Conservation (phyloP, 2,113 vertebrate species). For the Acrocephalus arundinaceus region DNA sequence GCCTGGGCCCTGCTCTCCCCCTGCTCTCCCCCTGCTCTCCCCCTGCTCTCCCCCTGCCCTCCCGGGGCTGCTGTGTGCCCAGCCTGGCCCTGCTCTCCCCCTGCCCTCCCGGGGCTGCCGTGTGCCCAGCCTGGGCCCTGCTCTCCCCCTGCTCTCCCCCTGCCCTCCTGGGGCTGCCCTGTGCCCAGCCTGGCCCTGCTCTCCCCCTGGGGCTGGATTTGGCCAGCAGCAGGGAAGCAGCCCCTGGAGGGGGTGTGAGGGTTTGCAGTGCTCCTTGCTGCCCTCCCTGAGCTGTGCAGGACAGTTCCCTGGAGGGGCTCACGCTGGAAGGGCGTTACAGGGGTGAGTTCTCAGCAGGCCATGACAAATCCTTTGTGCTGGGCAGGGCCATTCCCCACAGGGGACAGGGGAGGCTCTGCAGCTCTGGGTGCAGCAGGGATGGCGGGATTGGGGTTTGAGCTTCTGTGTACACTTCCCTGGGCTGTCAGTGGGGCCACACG, state of each 20-base stretch:
- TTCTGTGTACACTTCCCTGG: background rate
- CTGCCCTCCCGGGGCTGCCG: too few species aligned
- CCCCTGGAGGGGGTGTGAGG: background rate
- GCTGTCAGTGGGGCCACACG: fast-evolving
- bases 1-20: too few species aligned
- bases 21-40: too few species aligned
- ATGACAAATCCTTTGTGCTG: fast-evolving
- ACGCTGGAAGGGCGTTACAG: background rate
- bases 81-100: too few species aligned
- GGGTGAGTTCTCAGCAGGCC: background rate
- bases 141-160: background rate
- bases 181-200: too few species aligned
- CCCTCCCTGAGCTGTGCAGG: background rate
- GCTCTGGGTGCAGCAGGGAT: background rate
- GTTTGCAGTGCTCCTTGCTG: background rate
- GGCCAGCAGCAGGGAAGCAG: too few species aligned
- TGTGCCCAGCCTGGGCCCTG: too few species aligned
- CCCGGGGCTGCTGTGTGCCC: too few species aligned
- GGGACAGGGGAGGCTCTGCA: fast-evolving
- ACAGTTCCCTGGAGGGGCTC: too few species aligned
- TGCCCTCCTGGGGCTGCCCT: too few species aligned
- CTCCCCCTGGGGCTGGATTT: too few species aligned
- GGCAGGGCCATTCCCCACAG: background rate
- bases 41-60: too few species aligned
- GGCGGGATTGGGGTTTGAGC: fast-evolving